Conservation (phyloP, 2,113 vertebrate species). For the Sylvia atricapilla region DNA sequence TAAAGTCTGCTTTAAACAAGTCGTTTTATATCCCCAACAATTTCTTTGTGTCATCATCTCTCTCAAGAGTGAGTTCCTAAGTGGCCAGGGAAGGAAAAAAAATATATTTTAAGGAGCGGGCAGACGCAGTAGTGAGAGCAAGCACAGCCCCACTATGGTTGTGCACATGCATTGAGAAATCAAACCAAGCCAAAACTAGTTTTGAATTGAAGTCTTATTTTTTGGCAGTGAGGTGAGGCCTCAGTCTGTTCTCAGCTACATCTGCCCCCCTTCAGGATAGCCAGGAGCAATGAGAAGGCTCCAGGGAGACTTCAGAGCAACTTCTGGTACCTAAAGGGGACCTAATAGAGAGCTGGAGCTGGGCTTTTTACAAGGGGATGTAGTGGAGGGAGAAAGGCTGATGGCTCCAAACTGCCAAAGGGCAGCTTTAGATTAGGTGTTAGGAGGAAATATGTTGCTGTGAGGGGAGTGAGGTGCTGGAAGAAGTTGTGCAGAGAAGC, state of each 20-base stretch:
- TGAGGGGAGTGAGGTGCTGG: neutral
- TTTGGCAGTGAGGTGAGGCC: neutral
- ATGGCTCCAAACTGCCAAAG: neutral
- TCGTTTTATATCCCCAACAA: neutral
- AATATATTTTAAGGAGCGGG: neutral
- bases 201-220: neutral
- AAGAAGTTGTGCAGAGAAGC: neutral
- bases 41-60: neutral
- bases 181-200: neutral
- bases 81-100: neutral
- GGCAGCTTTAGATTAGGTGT: neutral
- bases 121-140: neutral
- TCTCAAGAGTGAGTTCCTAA: neutral
- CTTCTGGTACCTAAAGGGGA: neutral
- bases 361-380: too few relatives aligned
- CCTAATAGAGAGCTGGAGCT: neutral
- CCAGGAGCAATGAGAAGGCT: neutral
- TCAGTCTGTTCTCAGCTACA: rapidly evolving
- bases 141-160: neutral
- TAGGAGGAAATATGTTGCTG: neutral
- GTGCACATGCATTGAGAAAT: neutral
- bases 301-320: neutral
- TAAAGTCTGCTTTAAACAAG: neutral
- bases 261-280: rapidly evolving
- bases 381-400: neutral